Percentiles rank a stretch among this genome's conserved stretches.
Evolutionary conservation across 2,797 vertebrate species (phyloP).

Genomic region (Labeo calbasu): DNA sequence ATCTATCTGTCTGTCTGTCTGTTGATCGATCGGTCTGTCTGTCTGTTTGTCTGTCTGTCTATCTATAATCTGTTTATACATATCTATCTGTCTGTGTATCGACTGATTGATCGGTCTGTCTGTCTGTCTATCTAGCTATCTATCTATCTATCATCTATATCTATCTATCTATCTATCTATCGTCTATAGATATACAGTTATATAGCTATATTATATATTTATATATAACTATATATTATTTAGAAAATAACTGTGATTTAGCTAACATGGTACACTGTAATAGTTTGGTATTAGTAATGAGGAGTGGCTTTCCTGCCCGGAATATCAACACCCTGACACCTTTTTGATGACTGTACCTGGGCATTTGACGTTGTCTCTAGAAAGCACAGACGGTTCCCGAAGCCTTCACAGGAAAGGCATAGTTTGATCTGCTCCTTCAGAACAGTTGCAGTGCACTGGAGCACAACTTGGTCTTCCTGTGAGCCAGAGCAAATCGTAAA

Average conservation of each 20-base stretch:
- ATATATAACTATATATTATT: neutral
- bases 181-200: neutral
- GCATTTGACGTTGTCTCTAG: slow-evolving; percentile 93
- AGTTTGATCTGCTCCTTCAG: slow-evolving; percentile 92
- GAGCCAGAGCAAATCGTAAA: neutral
- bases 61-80: too few species aligned
- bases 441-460: slow-evolving; percentile 87
- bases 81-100: too few species aligned
- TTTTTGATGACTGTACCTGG: slow-evolving; percentile 75
- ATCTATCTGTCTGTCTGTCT: too few species aligned
- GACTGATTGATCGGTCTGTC: too few species aligned
- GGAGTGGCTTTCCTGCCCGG: neutral
- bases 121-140: too few species aligned
- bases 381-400: slow-evolving; percentile 91
- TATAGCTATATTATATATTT: neutral
- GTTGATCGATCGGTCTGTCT: too few species aligned
- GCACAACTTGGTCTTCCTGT: slow-evolving; percentile 87
- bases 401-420: slow-evolving; percentile 91
- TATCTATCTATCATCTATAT: too few species aligned
- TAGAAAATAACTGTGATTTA: neutral
- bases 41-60: too few species aligned
- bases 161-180: too few species aligned
- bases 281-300: neutral
- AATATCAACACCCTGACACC: neutral
- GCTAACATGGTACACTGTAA: neutral